Evolutionary conservation across 2,797 vertebrate species (phyloP), one percentile per base, ranked within the genome.

Genomic region (Odontamblyopus rebecca): DNA sequence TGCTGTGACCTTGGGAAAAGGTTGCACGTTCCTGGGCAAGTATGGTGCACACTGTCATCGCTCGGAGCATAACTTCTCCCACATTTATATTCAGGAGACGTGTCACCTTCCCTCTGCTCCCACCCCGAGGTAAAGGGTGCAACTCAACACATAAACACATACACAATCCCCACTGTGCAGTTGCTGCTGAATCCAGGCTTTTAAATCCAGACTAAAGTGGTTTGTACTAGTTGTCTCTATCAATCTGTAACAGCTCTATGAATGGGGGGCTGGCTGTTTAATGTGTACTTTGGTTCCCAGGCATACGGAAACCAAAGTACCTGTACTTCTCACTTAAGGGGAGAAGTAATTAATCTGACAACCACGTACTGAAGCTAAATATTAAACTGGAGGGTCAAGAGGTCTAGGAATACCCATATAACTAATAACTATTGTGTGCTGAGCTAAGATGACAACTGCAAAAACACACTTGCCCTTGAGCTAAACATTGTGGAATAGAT

Each of bases 41-140:
- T 76, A 79, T 62, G 2, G 71, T 32, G n/a, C 6, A 75, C 35
- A 26, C 76, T 76, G 80, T 82, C 79, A 72, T 48, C 81, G 84
- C 71, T 70, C 56, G 19, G 73, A 78, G 80, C 57, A 26, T 74
- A 73, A 69, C 60, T 59, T 77, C 63, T 72, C 56, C 44, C 69
- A 50, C 74, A 90, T 92, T 90, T 90, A 92, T 88, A 92, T 91
- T 76, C 83, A 50, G 67, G 62, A 75, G 79, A 88, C 71, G 81
- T 86, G 84, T 84, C 86, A 87, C 81, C 80, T 88, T 82, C 80
- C 71, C 75, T 78, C 73, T 86, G 74, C 71, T 80, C 74, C 68
- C 67, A 82, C 80, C 81, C 84, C 59, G 70, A 78, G 80, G 81
- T 83, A 74, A 44, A 68, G 70, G 70, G 67, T 82, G 68, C 68